Base-by-base conservation (phyloP, 2,797 vertebrate genomes). In the Ceyx erithaca region DNA sequence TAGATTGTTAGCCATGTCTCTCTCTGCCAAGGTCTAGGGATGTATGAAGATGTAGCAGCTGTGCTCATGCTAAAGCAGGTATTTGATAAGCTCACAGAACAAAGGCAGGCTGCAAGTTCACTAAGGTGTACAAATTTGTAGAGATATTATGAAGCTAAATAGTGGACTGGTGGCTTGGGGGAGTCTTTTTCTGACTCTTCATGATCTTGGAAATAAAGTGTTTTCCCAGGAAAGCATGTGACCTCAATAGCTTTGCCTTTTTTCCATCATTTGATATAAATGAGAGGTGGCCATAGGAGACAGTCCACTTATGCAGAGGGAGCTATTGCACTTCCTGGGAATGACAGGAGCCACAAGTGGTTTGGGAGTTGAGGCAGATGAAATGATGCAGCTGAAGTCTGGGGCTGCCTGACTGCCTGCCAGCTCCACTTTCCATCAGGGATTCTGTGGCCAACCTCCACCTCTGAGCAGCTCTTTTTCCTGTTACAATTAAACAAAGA, bases 401-500 rank as follows among this genome's bases (percentile, higher is more conserved):
- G 37, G 52, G 62, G 66, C 52, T 81, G 87, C 52, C 51, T 85
- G 81, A 69, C 52, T 81, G 87, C 52, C 51, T 85, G 81, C 89
- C 91, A 93, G 71, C 76, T 70, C 59, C 46, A 10, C 61, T 92
- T 26, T 90, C 40, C 58, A 26, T 87, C 77, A 77, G 54, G 8
- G 40, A 35, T 28, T 78, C 37, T 5, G 64, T 67, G 67, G 70
- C 87, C 80, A 69, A 1, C 33, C 76, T 71, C 33, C 41, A 46
- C 79, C 77, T 88, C 87, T 2, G 2, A 80, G 66, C 46, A 64
- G 37, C 69, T 87, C 41, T 75, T 92, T 80, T 95, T 93, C 92
- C 95, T 95, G 91, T 91, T 85, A 87, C 26, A 51, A 62, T 91
- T 95, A 90, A 90, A 95, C 77, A 93, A 88, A 81, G 80, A 89